Conservation (phyloP, 2,797 vertebrate species). For the Sebastes matsubarae region DNA sequence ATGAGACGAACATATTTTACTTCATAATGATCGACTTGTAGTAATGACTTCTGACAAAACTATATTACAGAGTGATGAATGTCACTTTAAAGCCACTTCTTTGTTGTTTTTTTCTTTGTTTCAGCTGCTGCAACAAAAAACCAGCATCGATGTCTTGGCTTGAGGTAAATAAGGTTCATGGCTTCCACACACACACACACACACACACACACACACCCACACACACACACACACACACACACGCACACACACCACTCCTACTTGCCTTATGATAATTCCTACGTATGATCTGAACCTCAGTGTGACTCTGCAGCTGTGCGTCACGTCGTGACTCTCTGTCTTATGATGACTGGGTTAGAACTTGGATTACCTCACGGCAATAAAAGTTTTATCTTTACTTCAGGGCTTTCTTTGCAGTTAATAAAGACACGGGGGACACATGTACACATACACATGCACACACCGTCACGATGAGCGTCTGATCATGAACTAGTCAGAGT, state of each 20-base stretch:
- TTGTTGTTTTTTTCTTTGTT: slow-evolving; percentile 28
- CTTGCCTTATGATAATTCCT: slow-evolving; percentile 13
- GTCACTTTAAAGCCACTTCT: slow-evolving; percentile 20
- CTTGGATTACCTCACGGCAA: background rate
- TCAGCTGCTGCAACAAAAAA: slow-evolving; percentile 52
- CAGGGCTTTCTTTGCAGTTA: slow-evolving; percentile 16
- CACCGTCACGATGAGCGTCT: background rate
- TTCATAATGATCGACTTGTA: background rate
- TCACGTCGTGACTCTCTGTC: background rate
- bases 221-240: slow-evolving; percentile 8
- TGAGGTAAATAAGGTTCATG: slow-evolving; percentile 68
- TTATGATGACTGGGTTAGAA: slow-evolving; percentile 2
- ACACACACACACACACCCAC: slow-evolving; percentile 7
- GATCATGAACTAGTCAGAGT: background rate
- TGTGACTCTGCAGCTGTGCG: background rate
- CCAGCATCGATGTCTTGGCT: slow-evolving; percentile 71
- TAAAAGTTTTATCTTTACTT: slow-evolving; percentile 30
- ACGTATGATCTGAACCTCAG: slow-evolving; percentile 1
- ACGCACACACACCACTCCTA: background rate
- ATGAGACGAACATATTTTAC: background rate
- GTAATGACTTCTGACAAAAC: background rate
- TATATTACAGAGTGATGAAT: background rate
- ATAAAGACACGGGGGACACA: background rate
- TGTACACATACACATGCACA: background rate
- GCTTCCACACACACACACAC: background rate